Conservation (phyloP, 2,888 invertebrate species). For the Teleiodes luculella region DNA sequence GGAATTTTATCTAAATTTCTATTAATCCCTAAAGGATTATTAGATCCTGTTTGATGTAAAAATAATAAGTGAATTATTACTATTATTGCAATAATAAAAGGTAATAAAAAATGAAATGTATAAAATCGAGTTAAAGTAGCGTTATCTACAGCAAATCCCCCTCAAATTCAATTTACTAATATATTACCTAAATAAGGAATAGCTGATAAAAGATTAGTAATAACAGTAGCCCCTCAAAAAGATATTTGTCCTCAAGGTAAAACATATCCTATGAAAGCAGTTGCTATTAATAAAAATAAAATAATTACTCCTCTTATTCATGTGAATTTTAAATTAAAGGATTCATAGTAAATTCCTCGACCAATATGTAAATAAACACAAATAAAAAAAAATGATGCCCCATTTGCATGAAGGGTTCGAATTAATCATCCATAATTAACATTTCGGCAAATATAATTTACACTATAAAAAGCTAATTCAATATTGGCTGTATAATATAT, state of each 20-base stretch:
- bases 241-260: constrained; percentile 90
- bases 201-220: constrained; percentile 85
- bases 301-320: constrained; percentile 83
- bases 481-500: constrained; percentile 84
- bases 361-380: constrained; percentile 83
- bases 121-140: constrained; percentile 88
- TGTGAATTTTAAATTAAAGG: constrained; percentile 72
- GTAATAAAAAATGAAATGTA: constrained; percentile 84
- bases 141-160: constrained; percentile 86
- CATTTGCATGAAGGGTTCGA: constrained; percentile 83
- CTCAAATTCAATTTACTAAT: constrained; percentile 86
- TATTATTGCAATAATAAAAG: constrained; percentile 81
- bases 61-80: constrained; percentile 82
- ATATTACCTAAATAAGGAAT: constrained; percentile 82
- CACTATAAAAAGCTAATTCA: constrained; percentile 81
- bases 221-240: constrained; percentile 89
- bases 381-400: constrained; percentile 87
- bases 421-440: constrained; percentile 84
- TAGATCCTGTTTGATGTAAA: constrained; percentile 83
- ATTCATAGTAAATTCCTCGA: constrained; percentile 78
- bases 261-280: constrained; percentile 88
- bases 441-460: constrained; percentile 84
- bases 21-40: constrained; percentile 80
- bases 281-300: constrained; percentile 83
- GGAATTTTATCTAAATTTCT: constrained; percentile 83